Evolutionary conservation across 2,113 vertebrate species (phyloP).

Genomic region (Hemichromis elongatus): DNA sequence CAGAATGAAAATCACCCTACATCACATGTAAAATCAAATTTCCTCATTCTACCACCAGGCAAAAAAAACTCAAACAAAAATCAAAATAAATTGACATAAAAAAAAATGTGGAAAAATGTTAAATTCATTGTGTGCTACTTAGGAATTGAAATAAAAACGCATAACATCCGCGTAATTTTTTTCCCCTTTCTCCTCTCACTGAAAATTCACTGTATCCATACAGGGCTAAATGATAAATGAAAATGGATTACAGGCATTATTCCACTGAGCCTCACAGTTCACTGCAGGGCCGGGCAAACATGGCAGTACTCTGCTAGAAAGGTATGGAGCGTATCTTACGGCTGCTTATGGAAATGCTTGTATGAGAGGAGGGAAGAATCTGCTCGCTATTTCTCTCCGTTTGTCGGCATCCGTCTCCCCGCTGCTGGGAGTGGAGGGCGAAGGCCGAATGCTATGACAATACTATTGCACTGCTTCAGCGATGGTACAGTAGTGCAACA

Average conservation of each 20-base stretch:
- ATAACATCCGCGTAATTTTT: not conserved
- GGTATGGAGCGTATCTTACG: not conserved
- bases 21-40: not conserved
- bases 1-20: not conserved
- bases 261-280: not conserved
- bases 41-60: not conserved
- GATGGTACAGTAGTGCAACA: slow-evolving; percentile 95
- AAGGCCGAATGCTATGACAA: slow-evolving; percentile 94
- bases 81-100: not conserved
- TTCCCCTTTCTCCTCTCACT: not conserved
- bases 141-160: not conserved
- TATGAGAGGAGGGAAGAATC: not conserved
- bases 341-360: not conserved
- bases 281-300: not conserved
- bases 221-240: not conserved
- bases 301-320: not conserved
- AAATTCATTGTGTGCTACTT: not conserved
- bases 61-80: not conserved
- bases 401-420: not conserved
- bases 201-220: not conserved
- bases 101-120: not conserved
- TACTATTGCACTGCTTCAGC: slow-evolving; percentile 96
- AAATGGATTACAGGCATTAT: not conserved
- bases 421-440: slow-evolving; percentile 27
- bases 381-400: not conserved